phyloP scores from a whole-genome alignment of 2,888 invertebrate genomes.

The Catotricha subobsoleta region DNA sequence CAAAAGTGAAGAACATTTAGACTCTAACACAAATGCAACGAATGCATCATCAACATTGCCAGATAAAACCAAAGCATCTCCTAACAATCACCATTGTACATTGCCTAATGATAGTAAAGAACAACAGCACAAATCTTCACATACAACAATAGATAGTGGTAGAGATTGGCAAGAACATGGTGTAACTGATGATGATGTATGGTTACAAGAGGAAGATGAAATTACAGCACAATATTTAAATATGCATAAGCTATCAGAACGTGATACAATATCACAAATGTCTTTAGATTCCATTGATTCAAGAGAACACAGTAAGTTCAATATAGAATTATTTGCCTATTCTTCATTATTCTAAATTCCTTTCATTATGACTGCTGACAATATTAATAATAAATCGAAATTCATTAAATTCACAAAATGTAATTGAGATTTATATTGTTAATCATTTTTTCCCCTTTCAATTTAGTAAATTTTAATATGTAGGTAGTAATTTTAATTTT shows the following conservation, averaged over 20 bases:
- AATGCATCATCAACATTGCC: slow-evolving; percentile 9
- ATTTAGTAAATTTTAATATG: no score
- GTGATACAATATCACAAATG: slow-evolving; percentile 81
- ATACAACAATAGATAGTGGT: slow-evolving; percentile 4
- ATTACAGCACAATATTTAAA: slow-evolving; percentile 59
- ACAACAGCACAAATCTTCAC: slow-evolving; percentile 12
- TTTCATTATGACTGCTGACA: no score
- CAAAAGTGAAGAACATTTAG: slow-evolving; percentile 82
- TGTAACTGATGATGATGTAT: slow-evolving; percentile 45
- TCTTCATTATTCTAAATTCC: no score
- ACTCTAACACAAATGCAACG: slow-evolving; percentile 25
- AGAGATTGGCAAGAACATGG: slow-evolving; percentile 28
- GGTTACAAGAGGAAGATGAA: slow-evolving; percentile 95
- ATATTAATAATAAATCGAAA: no score
- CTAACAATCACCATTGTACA: slow-evolving; percentile 26
- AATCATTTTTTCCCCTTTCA: no score
- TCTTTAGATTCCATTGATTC: slow-evolving; percentile 71
- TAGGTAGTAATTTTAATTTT: no score
- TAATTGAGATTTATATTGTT: no score
- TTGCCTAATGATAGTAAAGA: slow-evolving; percentile 12
- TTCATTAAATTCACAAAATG: no score
- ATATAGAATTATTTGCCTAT: background rate
- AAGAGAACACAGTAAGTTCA: slow-evolving; percentile 32
- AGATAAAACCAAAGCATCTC: slow-evolving; percentile 11
- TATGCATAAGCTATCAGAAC: slow-evolving; percentile 43